Conservation (phyloP, 2,888 invertebrate genomes). For the Agrotis puta region DNA sequence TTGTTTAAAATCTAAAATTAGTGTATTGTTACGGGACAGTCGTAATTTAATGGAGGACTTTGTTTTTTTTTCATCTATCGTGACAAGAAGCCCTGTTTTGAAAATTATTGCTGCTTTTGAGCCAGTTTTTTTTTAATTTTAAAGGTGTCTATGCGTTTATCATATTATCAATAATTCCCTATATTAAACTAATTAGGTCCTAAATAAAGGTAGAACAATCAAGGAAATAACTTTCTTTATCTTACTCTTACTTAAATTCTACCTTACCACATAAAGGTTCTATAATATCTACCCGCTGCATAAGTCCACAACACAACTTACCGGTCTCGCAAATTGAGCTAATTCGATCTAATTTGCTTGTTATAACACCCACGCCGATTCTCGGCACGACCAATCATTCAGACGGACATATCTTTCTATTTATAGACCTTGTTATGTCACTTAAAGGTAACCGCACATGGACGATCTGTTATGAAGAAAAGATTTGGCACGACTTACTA, state of each 20-base stretch:
- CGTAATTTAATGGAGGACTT: constrained; percentile 14
- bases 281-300: constrained; percentile 11
- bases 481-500: constrained; percentile 15
- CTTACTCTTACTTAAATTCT: not conserved
- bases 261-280: not conserved
- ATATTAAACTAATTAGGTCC: too few species aligned
- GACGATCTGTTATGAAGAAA: not conserved
- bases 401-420: constrained; percentile 48
- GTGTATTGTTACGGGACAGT: constrained; percentile 5
- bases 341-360: constrained; percentile 82
- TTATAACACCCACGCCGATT: constrained; percentile 75
- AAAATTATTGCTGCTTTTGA: not conserved
- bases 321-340: constrained; percentile 74
- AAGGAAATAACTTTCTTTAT: too few species aligned
- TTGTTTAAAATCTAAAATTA: constrained; percentile 6
- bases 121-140: too few species aligned
- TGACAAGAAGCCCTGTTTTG: not conserved
- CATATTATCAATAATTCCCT: too few species aligned
- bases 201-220: too few species aligned
- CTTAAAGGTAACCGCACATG: constrained; percentile 24
- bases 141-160: too few species aligned
- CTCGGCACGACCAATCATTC: constrained; percentile 50
- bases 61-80: constrained; percentile 3
- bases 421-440: constrained; percentile 56
- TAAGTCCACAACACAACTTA: constrained; percentile 26